Conservation (phyloP, 2,797 vertebrate species). For the Acanthiza pusilla region DNA sequence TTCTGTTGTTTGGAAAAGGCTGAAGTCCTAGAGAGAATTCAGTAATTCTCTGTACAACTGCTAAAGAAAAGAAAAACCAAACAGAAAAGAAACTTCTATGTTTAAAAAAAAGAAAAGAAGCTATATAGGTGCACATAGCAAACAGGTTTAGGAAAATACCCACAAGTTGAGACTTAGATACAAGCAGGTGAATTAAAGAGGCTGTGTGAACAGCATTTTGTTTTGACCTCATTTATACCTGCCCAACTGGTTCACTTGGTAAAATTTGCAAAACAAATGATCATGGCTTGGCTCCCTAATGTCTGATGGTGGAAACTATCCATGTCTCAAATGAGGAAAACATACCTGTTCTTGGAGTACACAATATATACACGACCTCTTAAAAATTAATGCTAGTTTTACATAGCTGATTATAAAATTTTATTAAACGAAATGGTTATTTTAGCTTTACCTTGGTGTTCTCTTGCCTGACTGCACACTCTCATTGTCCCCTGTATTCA, state of each 20-base stretch:
- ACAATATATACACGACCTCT: not conserved
- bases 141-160: not conserved
- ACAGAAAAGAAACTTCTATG: not conserved
- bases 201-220: not conserved
- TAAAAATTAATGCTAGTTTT: not conserved
- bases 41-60: not conserved
- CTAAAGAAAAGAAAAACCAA: not conserved
- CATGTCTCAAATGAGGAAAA: not conserved
- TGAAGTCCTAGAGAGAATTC: not conserved
- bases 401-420: not conserved
- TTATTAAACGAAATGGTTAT: not conserved
- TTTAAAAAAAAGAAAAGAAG: not conserved
- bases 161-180: not conserved
- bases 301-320: not conserved
- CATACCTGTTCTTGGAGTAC: not conserved
- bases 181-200: slow-evolving; percentile 8
- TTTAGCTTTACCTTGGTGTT: slow-evolving; percentile 84
- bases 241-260: not conserved
- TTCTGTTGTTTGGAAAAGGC: not conserved
- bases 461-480: slow-evolving; percentile 90
- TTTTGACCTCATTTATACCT: slow-evolving; percentile 16
- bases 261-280: slow-evolving; percentile 23
- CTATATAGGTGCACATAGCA: not conserved
- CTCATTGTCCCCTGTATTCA: slow-evolving; percentile 90
- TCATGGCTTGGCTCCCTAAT: not conserved